These are phyloP conservation scores for Chamaea fasciata DNA, from an alignment of 2,113 vertebrate species.

Conservation along the genomic window DNA sequence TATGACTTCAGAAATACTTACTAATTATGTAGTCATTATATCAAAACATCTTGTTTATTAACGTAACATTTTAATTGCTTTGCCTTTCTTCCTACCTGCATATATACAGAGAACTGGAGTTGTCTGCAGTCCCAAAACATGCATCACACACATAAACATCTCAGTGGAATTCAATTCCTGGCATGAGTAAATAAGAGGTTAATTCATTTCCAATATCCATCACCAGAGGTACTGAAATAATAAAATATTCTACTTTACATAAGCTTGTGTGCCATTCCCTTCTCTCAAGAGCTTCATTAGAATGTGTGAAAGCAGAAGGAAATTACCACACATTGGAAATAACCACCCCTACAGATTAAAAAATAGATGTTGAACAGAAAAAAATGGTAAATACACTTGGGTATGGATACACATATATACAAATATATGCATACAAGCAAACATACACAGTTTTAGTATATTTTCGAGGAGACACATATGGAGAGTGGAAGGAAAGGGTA, in stretches of 20 bases:
- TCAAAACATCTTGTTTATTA: not conserved
- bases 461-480: not conserved
- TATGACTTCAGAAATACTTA: not conserved
- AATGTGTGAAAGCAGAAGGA: not conserved
- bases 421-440: not conserved
- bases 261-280: not conserved
- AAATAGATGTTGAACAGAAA: not conserved
- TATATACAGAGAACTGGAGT: not conserved
- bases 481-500: not conserved
- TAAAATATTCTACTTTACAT: not conserved
- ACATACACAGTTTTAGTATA: not conserved
- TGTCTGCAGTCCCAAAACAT: not conserved
- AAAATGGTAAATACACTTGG: fast-evolving
- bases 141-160: not conserved
- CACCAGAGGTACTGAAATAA: not conserved
- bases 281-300: not conserved
- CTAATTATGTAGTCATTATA: not conserved
- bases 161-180: not conserved
- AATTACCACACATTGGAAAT: not conserved
- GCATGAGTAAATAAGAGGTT: not conserved
- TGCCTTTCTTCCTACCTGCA: not conserved
- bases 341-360: not conserved
- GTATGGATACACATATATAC: not conserved
- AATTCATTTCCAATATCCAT: not conserved
- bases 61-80: not conserved